A percentile compares a stretch with the other conserved stretches of the same genome.
phyloP scores from a whole-genome alignment of 2,888 invertebrate genomes.

The Calliphora vomitoria region DNA sequence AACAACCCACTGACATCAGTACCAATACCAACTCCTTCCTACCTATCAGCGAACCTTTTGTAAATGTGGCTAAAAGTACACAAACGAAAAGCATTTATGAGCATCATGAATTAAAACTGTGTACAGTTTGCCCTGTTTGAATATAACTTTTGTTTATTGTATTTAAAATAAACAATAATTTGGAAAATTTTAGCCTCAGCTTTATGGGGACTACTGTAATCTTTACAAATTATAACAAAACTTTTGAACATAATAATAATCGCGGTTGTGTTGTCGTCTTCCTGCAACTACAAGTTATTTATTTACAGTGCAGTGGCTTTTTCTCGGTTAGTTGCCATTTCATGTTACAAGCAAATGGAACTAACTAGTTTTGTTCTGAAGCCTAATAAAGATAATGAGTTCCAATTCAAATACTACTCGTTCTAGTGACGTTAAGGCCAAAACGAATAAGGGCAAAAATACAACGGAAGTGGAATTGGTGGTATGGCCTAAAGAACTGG shows the following conservation, averaged over 20 bases:
- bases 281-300: slow-evolving; percentile 49
- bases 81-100: slow-evolving; percentile 40
- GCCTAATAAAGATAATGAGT: slow-evolving; percentile 53
- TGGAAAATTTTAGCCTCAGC: not conserved
- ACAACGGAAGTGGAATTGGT: slow-evolving; percentile 20
- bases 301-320: slow-evolving; percentile 54
- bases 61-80: slow-evolving; percentile 21
- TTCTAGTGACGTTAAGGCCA: slow-evolving; percentile 19
- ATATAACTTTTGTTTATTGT: not conserved
- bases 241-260: slow-evolving; percentile 36
- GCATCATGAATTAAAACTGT: slow-evolving; percentile 34
- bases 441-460: not conserved
- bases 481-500: slow-evolving; percentile 74
- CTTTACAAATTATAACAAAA: slow-evolving; percentile 30
- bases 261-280: slow-evolving; percentile 47
- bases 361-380: slow-evolving; percentile 61
- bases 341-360: slow-evolving; percentile 46
- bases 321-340: slow-evolving; percentile 54
- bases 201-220: slow-evolving; percentile 40
- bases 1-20: slow-evolving; percentile 16
- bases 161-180: too few species aligned
- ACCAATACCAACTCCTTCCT: not conserved
- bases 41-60: not conserved
- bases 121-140: not conserved
- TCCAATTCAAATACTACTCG: slow-evolving; percentile 49